Evolutionary conservation across 1,140 invertebrate species (phyloP), one percentile per base, ranked within the genome.

Genomic region (Dolichoris vasculosae): DNA sequence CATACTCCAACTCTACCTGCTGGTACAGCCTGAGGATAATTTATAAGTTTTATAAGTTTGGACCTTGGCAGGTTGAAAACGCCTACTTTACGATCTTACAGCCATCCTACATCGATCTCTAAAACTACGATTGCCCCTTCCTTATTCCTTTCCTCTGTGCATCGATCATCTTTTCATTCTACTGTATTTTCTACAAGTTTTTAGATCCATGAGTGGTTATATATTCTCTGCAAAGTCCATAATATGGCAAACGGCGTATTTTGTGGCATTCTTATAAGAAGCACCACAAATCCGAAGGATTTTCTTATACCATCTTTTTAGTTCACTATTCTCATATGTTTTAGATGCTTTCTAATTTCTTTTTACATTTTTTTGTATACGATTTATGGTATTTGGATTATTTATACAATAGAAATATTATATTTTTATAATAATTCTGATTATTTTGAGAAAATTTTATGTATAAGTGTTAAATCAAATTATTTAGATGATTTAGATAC

Each of bases 41-140:
- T 91, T 92, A 92, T 88, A 89, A 89, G 89, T 88, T 89, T 90
- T 90, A 89, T 89, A 88, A 90, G 89, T 90, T 90, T 87, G 88
- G 86, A 90, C 90, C 88, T 83, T 80, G 84, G 85, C 85, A 82
- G 86, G 81, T 86, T 83, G 85, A 78, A 84, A 88, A 89, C 90
- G 88, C 90, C 90, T 91, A 90, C 90, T 90, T 89, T 87, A 87
- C 87, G 88, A 88, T 87, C 87, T 89, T 73, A 87, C 87, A 71
- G 77, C 23, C 86, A 78, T 85, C 77, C 87, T 90, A 89, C 82
- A 88, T 88, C 87, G 84, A 83, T 86, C 82, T 87, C 48, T 48
- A 15, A 30, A 20, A 35, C 73, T 67, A 48, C 51, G 35, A 35
- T 79, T 3, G 32, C 48, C 76, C 76, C 46, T 30, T 15, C 59